Percentiles rank a stretch among this genome's conserved stretches.
Evolutionary conservation across 2,888 invertebrate genomes (phyloP).

Genomic region (Diadegma fenestrale): DNA sequence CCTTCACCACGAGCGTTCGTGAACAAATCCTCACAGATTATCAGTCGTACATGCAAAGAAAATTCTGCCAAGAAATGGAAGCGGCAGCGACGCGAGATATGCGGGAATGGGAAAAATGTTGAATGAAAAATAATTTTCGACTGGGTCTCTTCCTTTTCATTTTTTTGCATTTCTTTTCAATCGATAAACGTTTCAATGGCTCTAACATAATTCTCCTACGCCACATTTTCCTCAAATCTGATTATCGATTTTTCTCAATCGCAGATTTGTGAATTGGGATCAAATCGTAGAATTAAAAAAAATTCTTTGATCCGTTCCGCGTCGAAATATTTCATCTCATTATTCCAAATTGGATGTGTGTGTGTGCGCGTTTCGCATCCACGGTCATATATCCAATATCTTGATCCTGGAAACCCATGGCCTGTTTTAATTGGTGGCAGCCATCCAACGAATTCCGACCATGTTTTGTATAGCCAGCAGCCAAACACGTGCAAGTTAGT

Average conservation of each 20-base stretch:
- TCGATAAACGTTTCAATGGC: not conserved
- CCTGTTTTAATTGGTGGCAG: conserved; percentile 50
- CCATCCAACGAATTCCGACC: conserved; percentile 46
- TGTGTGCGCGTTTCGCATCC: not conserved
- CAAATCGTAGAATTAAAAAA: not conserved
- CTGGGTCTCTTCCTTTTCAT: not conserved
- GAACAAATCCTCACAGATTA: conserved; percentile 58
- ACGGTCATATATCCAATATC: not conserved
- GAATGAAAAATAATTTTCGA: not conserved
- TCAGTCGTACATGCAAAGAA: conserved; percentile 27
- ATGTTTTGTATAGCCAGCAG: conserved; percentile 25
- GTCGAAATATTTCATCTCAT: not conserved
- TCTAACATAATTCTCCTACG: not conserved
- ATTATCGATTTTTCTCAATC: not conserved
- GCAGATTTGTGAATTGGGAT: no score
- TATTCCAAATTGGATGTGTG: not conserved
- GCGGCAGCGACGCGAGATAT: not conserved
- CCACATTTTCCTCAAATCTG: not conserved
- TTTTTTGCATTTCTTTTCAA: not conserved
- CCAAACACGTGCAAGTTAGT: conserved; percentile 34
- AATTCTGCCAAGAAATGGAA: not conserved
- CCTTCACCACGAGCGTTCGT: conserved; percentile 18
- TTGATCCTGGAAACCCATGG: conserved; percentile 21
- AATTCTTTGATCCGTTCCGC: not conserved
- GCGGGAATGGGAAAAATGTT: not conserved